phyloP scores from a whole-genome alignment of 2,888 invertebrate genomes.

The Tortricodes alternella region DNA sequence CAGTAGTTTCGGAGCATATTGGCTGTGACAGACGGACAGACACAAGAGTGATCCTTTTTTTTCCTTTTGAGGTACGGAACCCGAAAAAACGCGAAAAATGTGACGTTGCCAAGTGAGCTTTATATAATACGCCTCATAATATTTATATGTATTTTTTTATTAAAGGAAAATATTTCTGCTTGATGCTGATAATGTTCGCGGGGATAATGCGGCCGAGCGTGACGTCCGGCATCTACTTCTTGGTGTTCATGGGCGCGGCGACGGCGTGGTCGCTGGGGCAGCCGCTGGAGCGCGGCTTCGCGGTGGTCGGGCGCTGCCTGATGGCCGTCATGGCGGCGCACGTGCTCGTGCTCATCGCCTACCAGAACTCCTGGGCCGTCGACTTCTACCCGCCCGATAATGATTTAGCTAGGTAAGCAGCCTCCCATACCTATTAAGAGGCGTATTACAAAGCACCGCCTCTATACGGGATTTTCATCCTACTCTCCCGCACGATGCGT shows the following conservation, averaged over 20 bases:
- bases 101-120: too few relatives aligned
- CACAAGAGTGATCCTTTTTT: too few relatives aligned
- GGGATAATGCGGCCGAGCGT: slow-evolving; percentile 92
- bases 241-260: slow-evolving; percentile 91
- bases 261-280: slow-evolving; percentile 94
- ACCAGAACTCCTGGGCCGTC: slow-evolving; percentile 93
- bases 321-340: slow-evolving; percentile 91
- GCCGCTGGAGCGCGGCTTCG: slow-evolving; percentile 89
- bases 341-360: slow-evolving; percentile 87
- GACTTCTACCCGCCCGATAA: slow-evolving; percentile 86
- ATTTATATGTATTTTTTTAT: too few relatives aligned
- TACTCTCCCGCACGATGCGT: too few relatives aligned
- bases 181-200: slow-evolving; percentile 86
- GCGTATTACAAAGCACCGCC: too few relatives aligned
- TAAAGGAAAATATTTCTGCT: slow-evolving; percentile 85
- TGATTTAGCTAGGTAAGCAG: slow-evolving; percentile 87
- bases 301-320: slow-evolving; percentile 86
- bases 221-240: slow-evolving; percentile 92
- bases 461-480: too few relatives aligned
- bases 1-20: too few relatives aligned
- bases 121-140: too few relatives aligned
- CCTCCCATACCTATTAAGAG: too few relatives aligned
- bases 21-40: too few relatives aligned
- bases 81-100: too few relatives aligned
- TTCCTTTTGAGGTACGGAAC: too few relatives aligned